Percentiles rank a stretch among this genome's conserved stretches.
phyloP scores from a whole-genome alignment of 1,140 invertebrate species.

The Saccostrea echinata region DNA sequence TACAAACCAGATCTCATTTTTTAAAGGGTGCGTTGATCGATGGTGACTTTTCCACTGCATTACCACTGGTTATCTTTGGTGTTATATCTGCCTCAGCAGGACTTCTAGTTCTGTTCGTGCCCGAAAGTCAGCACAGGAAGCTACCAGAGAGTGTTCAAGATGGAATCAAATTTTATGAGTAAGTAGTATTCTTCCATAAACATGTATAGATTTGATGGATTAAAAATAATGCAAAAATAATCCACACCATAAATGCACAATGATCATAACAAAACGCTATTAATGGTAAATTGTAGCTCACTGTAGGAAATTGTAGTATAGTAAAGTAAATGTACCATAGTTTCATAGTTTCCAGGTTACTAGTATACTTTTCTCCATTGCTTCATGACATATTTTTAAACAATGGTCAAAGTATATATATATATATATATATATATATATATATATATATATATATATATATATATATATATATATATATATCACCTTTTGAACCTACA shows the following conservation, averaged over 20 bases:
- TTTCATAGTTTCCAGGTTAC: too few species aligned
- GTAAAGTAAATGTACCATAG: too few species aligned
- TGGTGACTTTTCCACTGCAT: constrained; percentile 46
- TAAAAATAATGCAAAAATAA: too few species aligned
- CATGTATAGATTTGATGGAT: too few species aligned
- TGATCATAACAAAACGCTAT: too few species aligned
- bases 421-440: too few species aligned
- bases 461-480: neutral
- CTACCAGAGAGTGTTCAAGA: constrained; percentile 83
- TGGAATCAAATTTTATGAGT: constrained; percentile 50
- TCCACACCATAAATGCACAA: too few species aligned
- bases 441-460: too few species aligned
- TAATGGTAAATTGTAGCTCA: too few species aligned
- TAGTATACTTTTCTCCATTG: too few species aligned
- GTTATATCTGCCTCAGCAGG: constrained; percentile 81
- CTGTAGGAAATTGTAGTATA: too few species aligned
- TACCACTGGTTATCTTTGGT: constrained; percentile 83
- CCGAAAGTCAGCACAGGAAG: constrained; percentile 83
- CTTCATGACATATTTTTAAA: too few species aligned
- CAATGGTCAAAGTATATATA: neutral
- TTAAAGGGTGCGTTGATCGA: constrained; percentile 53
- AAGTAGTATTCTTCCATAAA: neutral
- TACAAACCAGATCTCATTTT: neutral
- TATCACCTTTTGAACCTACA: neutral
- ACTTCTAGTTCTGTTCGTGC: constrained; percentile 80